phyloP scores from a whole-genome alignment of 2,888 invertebrate genomes.

The Micropterix aruncella region DNA sequence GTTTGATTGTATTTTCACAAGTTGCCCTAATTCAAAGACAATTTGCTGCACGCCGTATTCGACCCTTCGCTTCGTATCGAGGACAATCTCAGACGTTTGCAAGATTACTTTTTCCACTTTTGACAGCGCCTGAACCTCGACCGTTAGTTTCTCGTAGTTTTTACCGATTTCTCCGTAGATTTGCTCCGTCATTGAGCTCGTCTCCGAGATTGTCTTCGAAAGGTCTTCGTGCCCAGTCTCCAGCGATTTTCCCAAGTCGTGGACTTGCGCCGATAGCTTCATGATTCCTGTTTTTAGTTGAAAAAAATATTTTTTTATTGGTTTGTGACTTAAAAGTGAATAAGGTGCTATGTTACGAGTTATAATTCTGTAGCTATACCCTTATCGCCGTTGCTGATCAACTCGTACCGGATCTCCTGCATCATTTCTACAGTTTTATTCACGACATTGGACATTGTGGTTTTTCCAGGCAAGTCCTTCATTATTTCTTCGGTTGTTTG shows the following conservation, averaged over 20 bases:
- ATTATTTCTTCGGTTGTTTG: slow-evolving; percentile 33
- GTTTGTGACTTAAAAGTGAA: too few species aligned
- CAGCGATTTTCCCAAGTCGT: slow-evolving; percentile 35
- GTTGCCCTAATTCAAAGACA: slow-evolving; percentile 55
- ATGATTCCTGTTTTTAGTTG: slow-evolving; percentile 28
- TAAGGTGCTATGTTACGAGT: too few species aligned
- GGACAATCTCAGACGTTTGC: slow-evolving; percentile 70
- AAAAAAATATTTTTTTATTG: not conserved
- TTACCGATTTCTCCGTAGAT: slow-evolving; percentile 39
- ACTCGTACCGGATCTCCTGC: slow-evolving; percentile 34
- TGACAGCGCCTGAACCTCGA: slow-evolving; percentile 40
- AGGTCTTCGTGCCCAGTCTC: slow-evolving; percentile 41
- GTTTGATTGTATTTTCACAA: slow-evolving; percentile 49
- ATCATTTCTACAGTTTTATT: slow-evolving; percentile 48
- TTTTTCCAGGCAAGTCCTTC: slow-evolving; percentile 34
- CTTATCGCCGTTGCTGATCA: slow-evolving; percentile 27
- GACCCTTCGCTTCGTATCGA: slow-evolving; percentile 70
- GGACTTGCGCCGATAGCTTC: slow-evolving; percentile 34
- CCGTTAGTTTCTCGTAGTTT: slow-evolving; percentile 33
- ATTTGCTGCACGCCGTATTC: slow-evolving; percentile 79
- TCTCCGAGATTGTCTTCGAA: slow-evolving; percentile 41
- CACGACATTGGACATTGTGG: slow-evolving; percentile 38
- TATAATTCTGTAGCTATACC: too few species aligned
- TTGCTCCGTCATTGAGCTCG: slow-evolving; percentile 37
- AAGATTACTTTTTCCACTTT: slow-evolving; percentile 67